phyloP scores from a whole-genome alignment of 2,888 invertebrate genomes.

The Iselma pallidipennis region DNA sequence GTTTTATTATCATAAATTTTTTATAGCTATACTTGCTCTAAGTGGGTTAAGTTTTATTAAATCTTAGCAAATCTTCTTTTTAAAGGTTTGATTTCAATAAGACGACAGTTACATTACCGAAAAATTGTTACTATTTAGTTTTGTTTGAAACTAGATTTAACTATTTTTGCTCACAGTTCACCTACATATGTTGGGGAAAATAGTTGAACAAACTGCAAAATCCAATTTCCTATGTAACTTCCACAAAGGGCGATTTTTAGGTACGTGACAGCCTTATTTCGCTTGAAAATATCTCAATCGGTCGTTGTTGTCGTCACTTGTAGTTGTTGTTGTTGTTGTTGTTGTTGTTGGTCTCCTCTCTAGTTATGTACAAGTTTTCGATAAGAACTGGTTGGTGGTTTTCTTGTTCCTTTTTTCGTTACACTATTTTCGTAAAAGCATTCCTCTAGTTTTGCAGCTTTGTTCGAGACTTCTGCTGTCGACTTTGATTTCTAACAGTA shows the following conservation, averaged over 20 bases:
- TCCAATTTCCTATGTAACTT: conserved; percentile 34
- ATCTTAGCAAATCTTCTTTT: no score
- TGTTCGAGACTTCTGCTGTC: conserved; percentile 15
- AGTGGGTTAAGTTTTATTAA: not conserved
- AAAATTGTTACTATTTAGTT: not conserved
- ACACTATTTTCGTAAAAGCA: conserved; percentile 11
- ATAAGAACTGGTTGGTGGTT: not conserved
- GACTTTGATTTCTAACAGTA: conserved; percentile 11
- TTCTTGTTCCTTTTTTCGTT: not conserved
- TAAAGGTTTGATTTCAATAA: no score
- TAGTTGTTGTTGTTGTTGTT: not conserved
- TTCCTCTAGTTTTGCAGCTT: conserved; percentile 15
- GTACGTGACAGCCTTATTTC: conserved; percentile 32
- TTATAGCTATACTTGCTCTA: not conserved
- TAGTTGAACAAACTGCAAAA: conserved; percentile 32
- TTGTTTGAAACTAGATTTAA: conserved; percentile 9
- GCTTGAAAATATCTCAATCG: conserved; percentile 34
- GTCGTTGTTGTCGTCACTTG: conserved; percentile 4
- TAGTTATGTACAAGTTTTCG: not conserved
- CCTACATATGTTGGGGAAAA: conserved; percentile 3
- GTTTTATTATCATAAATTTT: not conserved
- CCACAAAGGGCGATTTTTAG: conserved; percentile 33
- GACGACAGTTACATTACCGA: not conserved
- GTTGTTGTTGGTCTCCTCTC: not conserved
- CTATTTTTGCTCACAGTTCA: not conserved